phyloP scores from a whole-genome alignment of 2,888 invertebrate species.

The Alsophila aescularia region DNA sequence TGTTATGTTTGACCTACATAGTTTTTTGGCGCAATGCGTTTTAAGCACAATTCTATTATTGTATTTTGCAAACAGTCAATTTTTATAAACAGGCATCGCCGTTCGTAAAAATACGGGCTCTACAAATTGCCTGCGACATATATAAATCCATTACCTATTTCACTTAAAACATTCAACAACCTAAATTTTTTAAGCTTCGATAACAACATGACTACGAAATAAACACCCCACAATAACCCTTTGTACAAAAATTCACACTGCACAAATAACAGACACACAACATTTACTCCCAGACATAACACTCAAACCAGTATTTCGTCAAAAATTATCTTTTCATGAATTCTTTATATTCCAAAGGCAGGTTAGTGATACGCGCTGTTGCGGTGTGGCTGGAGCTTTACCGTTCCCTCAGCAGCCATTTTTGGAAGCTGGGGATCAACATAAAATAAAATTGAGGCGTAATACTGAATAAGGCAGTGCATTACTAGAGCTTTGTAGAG shows the following conservation, averaged over 20 bases:
- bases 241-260: background rate
- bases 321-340: conserved; percentile 70
- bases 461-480: conserved; percentile 53
- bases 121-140: no score
- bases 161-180: no score
- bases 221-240: conserved; percentile 21
- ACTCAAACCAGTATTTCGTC: conserved; percentile 60
- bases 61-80: no score
- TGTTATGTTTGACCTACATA: no score
- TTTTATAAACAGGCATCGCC: no score
- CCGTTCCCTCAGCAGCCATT: conserved; percentile 65
- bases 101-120: no score
- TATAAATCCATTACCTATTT: no score
- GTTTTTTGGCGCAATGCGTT: no score
- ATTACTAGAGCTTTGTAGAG: conserved; percentile 43
- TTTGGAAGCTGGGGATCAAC: conserved; percentile 63
- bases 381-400: conserved; percentile 57
- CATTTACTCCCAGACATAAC: conserved; percentile 46
- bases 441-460: conserved; percentile 71
- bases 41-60: no score
- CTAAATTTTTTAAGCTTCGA: background rate
- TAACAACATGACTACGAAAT: conserved; percentile 19
- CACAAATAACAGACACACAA: conserved; percentile 19
- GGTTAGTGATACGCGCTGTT: conserved; percentile 58
- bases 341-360: conserved; percentile 65